phyloP scores from a whole-genome alignment of 2,113 vertebrate genomes.

The Tachuris rubrigastra region DNA sequence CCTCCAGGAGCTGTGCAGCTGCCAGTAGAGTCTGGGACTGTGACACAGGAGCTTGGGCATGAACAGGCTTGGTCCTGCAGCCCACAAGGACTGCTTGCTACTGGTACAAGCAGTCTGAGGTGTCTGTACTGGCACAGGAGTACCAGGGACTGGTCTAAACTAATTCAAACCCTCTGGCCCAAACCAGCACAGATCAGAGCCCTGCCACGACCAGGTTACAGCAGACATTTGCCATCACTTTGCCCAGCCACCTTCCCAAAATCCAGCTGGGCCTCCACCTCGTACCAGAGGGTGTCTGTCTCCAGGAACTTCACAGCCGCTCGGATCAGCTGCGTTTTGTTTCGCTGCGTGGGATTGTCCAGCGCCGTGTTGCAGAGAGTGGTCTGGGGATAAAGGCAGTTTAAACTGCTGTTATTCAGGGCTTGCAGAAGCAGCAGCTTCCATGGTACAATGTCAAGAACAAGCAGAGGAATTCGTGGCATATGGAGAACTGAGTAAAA shows the following conservation, averaged over 20 bases:
- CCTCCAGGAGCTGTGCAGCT: not conserved
- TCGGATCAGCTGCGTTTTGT: constrained; percentile 84
- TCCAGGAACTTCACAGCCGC: constrained; percentile 92
- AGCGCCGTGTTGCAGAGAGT: constrained; percentile 93
- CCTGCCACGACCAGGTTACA: not conserved
- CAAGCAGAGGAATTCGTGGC: not conserved
- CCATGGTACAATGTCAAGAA: not conserved
- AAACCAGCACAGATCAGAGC: not conserved
- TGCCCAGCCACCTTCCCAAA: not conserved
- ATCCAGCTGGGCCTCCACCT: not conserved
- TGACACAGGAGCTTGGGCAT: not conserved
- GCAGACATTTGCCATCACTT: not conserved
- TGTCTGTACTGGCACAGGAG: not conserved
- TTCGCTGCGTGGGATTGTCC: constrained; percentile 90
- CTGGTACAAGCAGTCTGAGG: not conserved
- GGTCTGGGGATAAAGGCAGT: constrained; percentile 75
- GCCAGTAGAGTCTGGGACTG: not conserved
- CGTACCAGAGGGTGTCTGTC: constrained; percentile 93
- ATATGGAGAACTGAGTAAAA: not conserved
- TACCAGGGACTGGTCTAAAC: not conserved
- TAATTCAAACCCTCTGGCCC: not conserved
- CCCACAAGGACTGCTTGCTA: not conserved
- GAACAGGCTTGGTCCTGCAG: not conserved
- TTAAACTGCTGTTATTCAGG: not conserved
- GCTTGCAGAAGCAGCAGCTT: not conserved